Conservation (phyloP, 2,797 vertebrate species). For the Peromyscus aztecus region DNA sequence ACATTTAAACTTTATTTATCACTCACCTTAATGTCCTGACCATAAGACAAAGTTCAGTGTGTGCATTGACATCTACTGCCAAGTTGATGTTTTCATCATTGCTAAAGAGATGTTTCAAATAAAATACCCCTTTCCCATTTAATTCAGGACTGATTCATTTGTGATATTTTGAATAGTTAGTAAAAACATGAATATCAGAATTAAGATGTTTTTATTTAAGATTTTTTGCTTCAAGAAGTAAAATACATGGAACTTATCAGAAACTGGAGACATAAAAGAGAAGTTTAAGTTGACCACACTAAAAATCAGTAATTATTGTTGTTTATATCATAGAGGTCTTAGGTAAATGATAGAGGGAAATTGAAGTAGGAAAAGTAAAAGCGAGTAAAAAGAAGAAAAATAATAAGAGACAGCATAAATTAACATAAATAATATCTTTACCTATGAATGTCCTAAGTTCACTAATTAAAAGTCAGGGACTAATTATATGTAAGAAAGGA, state of each 20-base stretch:
- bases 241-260: neutral
- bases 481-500: neutral
- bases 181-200: neutral
- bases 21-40: neutral
- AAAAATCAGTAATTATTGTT: neutral
- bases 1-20: neutral
- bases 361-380: neutral
- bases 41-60: neutral
- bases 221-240: neutral
- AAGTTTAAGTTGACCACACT: neutral
- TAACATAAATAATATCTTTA: neutral
- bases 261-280: neutral
- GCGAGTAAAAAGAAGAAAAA: neutral
- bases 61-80: neutral
- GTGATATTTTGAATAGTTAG: neutral
- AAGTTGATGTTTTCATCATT: neutral
- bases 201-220: neutral
- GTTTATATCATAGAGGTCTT: no score
- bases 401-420: neutral
- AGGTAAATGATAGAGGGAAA: neutral
- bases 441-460: neutral
- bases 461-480: neutral
- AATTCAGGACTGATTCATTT: neutral
- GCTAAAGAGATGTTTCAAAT: neutral
- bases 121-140: neutral